Base-by-base conservation (phyloP, 1,140 invertebrate genomes). In the Hydropsyche tenuis region DNA sequence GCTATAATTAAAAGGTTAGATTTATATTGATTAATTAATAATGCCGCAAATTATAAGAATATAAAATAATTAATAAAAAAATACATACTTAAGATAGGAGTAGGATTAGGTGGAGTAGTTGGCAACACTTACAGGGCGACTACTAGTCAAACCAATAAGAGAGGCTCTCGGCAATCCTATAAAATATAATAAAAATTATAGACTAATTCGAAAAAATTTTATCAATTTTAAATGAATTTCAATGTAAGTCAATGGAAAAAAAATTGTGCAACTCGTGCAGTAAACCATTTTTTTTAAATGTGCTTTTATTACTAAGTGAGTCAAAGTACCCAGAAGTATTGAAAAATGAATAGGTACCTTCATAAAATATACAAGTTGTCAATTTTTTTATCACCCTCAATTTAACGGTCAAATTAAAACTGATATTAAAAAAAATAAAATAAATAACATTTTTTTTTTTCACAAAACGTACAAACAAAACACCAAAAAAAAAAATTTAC, bases 161-260 rank as follows among this genome's bases (percentile, higher is more conserved):
- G 92, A 92, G 51, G 92, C 87, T 81, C 93, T 92, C 56, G 92
- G 92, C 51, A 92, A 89, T 79, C 93, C 93, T 94, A 81, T 27
- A 78, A 25, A 62, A 20, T 23, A 62, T 11, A 11, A 42, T 37
- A 42, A 25, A 16, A 66, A 37, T 46, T 45, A 45, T 14, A 48
- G 18, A n/a, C 0, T 7, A 69, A 1, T 46, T 69, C 4, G 22
- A 23, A 25, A 18, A 20, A 22, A 22, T 62, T 62, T 23, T 62
- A 25, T 5, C 23, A 20, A 20, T 23, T 62, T 4, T 62, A 62
- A 62, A 4, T 14, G 14, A 5, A 3, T 14, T 62, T 2, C 56
- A 62, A 22, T 4, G 5, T 18, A 62, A 62, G 12, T 6, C 42
- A 45, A 45, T n/a, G 42, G 14, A 45, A 45, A 45, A n/a, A 20